phyloP scores from a whole-genome alignment of 2,113 vertebrate species.

The Prionailurus bengalensis region DNA sequence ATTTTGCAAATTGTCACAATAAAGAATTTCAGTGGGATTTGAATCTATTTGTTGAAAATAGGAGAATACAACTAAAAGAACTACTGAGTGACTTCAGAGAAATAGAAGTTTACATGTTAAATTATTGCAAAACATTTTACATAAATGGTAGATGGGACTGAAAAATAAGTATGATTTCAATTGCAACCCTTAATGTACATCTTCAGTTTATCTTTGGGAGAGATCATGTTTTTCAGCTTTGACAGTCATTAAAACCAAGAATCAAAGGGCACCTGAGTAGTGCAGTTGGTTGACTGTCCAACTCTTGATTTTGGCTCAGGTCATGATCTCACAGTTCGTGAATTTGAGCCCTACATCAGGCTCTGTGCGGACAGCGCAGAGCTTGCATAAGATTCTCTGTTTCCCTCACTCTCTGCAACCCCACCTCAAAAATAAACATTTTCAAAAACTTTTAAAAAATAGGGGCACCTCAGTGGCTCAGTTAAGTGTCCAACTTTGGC shows the following conservation, averaged over 20 bases:
- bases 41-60: constrained; percentile 20
- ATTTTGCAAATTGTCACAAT: constrained; percentile 14
- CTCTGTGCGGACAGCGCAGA: too few relatives aligned
- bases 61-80: not conserved
- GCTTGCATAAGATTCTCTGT: too few relatives aligned
- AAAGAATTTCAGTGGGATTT: not conserved
- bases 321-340: too few relatives aligned
- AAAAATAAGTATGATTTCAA: constrained; percentile 50
- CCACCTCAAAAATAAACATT: too few relatives aligned
- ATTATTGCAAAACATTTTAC: constrained; percentile 13
- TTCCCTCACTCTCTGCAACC: too few relatives aligned
- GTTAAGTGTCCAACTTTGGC: too few relatives aligned
- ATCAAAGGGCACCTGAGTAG: too few relatives aligned
- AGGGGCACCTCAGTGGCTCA: too few relatives aligned
- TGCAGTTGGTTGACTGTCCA: too few relatives aligned
- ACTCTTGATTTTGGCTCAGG: too few relatives aligned
- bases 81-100: not conserved
- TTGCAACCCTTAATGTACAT: not conserved
- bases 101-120: not conserved
- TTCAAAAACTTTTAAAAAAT: too few relatives aligned
- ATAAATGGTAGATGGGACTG: not conserved
- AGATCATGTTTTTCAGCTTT: not conserved
- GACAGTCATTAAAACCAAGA: constrained; percentile 17
- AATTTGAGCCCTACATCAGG: too few relatives aligned
- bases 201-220: constrained; percentile 12